These are phyloP conservation scores for Menidia menidia DNA, from an alignment of 2,797 vertebrate genomes.

Conservation along the genomic window DNA sequence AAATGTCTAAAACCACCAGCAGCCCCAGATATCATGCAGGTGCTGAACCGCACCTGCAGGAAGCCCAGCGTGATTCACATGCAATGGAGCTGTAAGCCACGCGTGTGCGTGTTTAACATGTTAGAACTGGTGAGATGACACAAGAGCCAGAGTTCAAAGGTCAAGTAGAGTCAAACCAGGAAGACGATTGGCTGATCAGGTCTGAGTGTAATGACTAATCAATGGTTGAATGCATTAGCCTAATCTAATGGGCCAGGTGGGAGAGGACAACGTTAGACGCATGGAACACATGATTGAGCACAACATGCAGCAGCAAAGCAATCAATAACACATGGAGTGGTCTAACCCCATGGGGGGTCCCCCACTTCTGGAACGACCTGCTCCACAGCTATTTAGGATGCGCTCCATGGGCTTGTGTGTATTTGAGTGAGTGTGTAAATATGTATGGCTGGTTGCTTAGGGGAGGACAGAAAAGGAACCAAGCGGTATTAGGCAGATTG, in stretches of 20 bases:
- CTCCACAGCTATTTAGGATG: slow-evolving; percentile 61
- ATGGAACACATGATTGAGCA: slow-evolving; percentile 92
- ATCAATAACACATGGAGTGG: slow-evolving; percentile 94
- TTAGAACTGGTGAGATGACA: slow-evolving; percentile 61
- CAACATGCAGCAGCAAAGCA: slow-evolving; percentile 89
- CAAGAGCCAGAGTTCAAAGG: slow-evolving; percentile 59
- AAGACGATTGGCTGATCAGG: slow-evolving; percentile 94
- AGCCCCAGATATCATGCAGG: slow-evolving; percentile 60
- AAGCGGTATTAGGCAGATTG: slow-evolving; percentile 72
- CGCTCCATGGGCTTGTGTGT: slow-evolving; percentile 25
- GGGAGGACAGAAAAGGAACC: slow-evolving; percentile 57
- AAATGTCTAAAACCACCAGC: slow-evolving; percentile 47
- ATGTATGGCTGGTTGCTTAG: slow-evolving; percentile 64
- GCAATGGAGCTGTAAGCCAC: slow-evolving; percentile 43
- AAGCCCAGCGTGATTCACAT: slow-evolving; percentile 5
- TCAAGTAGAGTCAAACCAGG: slow-evolving; percentile 82
- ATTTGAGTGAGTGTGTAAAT: slow-evolving; percentile 52
- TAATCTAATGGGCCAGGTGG: slow-evolving; percentile 95
- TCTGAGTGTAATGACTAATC: slow-evolving; percentile 97
- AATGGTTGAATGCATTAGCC: slow-evolving; percentile 98
- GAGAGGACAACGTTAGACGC: slow-evolving; percentile 91
- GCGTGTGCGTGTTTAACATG: slow-evolving; percentile 60
- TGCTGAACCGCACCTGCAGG: slow-evolving; percentile 20
- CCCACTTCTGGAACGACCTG: slow-evolving; percentile 55
- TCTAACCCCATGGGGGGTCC: slow-evolving; percentile 80